Evolutionary conservation across 2,113 vertebrate genomes (phyloP).

Genomic region (Cyanoramphus novaezelandiae): DNA sequence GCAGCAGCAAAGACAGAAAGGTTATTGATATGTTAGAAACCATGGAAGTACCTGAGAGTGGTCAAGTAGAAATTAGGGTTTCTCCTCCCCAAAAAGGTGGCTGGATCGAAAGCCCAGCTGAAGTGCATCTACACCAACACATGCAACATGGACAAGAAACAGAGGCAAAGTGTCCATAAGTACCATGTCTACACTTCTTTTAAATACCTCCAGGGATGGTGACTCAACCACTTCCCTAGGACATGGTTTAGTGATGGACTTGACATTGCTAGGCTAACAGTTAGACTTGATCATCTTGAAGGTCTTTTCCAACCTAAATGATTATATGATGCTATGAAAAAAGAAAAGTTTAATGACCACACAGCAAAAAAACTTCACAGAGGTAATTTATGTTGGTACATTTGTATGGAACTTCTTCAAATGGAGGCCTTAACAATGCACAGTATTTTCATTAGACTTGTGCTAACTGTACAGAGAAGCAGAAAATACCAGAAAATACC

Average conservation of each 20-base stretch:
- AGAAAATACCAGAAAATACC: not conserved
- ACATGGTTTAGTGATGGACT: not conserved
- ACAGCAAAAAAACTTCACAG: slow-evolving; percentile 5
- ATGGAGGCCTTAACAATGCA: not conserved
- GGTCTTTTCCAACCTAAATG: not conserved
- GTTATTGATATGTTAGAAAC: not conserved
- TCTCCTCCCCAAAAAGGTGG: not conserved
- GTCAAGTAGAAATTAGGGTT: not conserved
- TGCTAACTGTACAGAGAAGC: not conserved
- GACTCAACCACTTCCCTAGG: not conserved
- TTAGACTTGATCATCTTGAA: not conserved
- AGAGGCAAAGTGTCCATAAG: not conserved
- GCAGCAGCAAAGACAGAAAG: not conserved
- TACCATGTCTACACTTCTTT: not conserved
- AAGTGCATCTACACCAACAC: not conserved
- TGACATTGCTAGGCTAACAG: not conserved
- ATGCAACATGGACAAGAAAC: not conserved
- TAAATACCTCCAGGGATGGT: not conserved
- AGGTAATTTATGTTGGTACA: not conserved
- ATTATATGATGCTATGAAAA: not conserved
- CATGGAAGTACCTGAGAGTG: not conserved
- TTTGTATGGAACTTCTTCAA: not conserved
- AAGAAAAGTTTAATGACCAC: slow-evolving; percentile 30
- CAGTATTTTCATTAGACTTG: not conserved
- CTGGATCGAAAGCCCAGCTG: not conserved